Base-by-base conservation (phyloP, 2,113 vertebrate genomes). In the Misgurnus mizolepis region DNA sequence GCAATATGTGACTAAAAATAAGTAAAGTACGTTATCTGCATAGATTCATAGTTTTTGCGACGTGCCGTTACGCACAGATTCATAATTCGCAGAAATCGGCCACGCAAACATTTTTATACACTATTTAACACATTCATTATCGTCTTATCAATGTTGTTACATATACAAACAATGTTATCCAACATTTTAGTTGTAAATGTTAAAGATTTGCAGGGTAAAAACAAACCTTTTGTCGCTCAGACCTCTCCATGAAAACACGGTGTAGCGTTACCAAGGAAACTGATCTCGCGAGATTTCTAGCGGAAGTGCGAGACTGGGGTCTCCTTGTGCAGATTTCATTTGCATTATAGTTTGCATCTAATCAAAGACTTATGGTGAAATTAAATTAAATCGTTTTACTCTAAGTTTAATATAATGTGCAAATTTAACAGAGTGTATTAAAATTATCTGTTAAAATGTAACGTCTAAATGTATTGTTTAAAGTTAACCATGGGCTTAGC, bases 221-320 rank as follows among this genome's bases (percentile, higher is more conserved):
- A 77, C 50, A 61, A 66, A 88, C 88, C 85, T 83, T 88, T 15
- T 86, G 82, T 78, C 78, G 70, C 80, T 85, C 85, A 15, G 84
- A 67, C 71, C 56, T 80, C 83, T 87, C 88, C 88, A 89, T 89
- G 78, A 78, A 85, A 85, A 67, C 78, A 67, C 67, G 43, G 67
- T 82, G 78, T 84, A 76, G 67, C 0, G 86, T 89, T 85, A 72
- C 84, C 85, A 41, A 62, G 79, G 81, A 79, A 82, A 64, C 83
- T 85, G 62, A 50, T 83, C 80, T 87, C 86, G 86, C 87, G 85
- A 87, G 82, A 55, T 14, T 49, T 62, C 18, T 45, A 65, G 45
- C 74, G 61, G 60, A 76, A 76, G 34, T 67, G 45, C 27, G 45
- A 4, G 55, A 18, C n/a, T 3, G 34, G 39, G 18, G 4, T 50